Conservation (phyloP, 2,797 vertebrate species). For the Aldrovandia affinis region DNA sequence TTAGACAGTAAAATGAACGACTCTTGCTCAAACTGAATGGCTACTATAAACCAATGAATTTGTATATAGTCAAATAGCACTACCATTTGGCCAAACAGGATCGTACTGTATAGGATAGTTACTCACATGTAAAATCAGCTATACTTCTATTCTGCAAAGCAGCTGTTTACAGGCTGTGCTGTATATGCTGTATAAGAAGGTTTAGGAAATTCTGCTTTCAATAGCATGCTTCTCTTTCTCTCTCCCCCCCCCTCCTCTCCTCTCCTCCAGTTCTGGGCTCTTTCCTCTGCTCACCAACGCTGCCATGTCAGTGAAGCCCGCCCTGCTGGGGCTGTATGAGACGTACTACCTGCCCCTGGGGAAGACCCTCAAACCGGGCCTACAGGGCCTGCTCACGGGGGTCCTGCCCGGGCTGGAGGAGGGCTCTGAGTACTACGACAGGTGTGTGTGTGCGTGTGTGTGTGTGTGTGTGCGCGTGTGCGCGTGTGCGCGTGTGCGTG, state of each 20-base stretch:
- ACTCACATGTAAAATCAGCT: too few relatives aligned
- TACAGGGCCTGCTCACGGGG: constrained; percentile 95
- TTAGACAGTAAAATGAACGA: too few relatives aligned
- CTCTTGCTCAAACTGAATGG: too few relatives aligned
- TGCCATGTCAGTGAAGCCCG: constrained; percentile 98
- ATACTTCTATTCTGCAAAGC: too few relatives aligned
- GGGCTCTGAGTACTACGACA: constrained; percentile 97
- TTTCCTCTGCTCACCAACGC: constrained; percentile 98
- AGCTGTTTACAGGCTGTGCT: not conserved
- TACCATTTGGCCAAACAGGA: too few relatives aligned
- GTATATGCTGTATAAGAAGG: not conserved
- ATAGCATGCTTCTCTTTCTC: not conserved
- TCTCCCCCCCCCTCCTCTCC: not conserved
- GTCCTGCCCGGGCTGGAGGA: constrained; percentile 96
- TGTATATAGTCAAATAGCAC: too few relatives aligned
- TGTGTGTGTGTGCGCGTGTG: not conserved
- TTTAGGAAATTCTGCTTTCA: not conserved
- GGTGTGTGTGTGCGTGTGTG: constrained; percentile 69
- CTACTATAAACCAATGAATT: too few relatives aligned
- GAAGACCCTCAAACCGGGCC: constrained; percentile 94
- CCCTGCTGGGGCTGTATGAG: constrained; percentile 92
- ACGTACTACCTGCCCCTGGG: constrained; percentile 95
- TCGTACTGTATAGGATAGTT: too few relatives aligned
- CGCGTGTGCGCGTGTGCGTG: not conserved
- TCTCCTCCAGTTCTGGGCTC: constrained; percentile 84